Percentiles rank a stretch among this genome's conserved stretches.
phyloP scores from a whole-genome alignment of 2,797 vertebrate genomes.

The Channallabes apus region DNA sequence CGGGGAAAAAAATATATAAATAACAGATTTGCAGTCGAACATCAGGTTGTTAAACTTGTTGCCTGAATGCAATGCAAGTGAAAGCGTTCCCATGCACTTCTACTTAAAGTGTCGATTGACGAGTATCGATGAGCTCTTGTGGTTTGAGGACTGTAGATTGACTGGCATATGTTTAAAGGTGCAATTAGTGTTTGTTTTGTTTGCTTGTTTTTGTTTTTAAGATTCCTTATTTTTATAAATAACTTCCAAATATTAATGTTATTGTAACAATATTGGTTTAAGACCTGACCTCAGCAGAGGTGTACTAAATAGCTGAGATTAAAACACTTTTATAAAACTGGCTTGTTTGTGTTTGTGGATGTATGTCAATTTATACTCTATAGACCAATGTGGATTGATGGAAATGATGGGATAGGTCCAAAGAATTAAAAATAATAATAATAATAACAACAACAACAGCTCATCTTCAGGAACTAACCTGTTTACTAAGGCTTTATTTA shows the following conservation, averaged over 20 bases:
- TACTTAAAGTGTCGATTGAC: no score
- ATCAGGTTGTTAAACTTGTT: background rate
- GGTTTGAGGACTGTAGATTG: background rate
- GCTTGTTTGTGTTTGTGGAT: background rate
- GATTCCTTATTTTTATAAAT: background rate
- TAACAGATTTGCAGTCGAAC: no score
- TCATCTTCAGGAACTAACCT: no score
- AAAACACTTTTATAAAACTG: background rate
- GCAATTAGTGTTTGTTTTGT: background rate
- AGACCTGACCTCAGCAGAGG: background rate
- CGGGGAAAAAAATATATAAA: background rate
- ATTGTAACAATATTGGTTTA: background rate
- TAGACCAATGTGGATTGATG: background rate
- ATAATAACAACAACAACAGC: background rate
- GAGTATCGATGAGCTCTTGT: background rate
- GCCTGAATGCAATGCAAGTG: background rate
- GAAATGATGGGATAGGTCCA: background rate
- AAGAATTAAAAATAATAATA: background rate
- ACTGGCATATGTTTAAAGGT: background rate
- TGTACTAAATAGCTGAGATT: background rate
- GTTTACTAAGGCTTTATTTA: no score
- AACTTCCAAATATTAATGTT: background rate
- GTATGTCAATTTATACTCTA: background rate
- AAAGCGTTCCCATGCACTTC: background rate
- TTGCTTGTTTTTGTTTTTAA: background rate